Evolutionary conservation across 2,113 vertebrate species (phyloP).

Genomic region (Burhinus bistriatus): DNA sequence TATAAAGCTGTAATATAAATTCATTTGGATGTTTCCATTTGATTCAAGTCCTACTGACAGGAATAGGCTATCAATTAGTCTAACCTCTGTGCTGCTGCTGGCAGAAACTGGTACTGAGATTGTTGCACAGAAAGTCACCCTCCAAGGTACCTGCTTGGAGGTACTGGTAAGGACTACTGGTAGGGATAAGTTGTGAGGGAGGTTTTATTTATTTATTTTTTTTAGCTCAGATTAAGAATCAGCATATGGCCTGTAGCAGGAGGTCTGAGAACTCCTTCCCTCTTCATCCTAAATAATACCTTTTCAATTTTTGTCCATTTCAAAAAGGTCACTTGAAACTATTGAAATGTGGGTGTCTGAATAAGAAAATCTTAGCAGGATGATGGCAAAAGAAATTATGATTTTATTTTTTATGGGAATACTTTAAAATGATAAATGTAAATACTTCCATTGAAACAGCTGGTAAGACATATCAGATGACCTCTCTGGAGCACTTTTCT

Average conservation of each 20-base stretch:
- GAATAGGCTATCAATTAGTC: not conserved
- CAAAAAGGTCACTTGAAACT: not conserved
- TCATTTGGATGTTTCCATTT: not conserved
- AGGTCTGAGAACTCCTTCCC: not conserved
- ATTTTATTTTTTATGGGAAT: not conserved
- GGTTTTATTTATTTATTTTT: not conserved
- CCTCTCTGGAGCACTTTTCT: not conserved
- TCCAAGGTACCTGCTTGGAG: not conserved
- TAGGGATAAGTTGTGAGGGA: not conserved
- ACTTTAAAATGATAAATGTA: not conserved
- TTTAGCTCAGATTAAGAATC: not conserved
- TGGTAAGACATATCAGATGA: not conserved
- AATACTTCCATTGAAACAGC: not conserved
- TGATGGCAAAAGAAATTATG: not conserved
- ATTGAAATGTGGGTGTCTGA: not conserved
- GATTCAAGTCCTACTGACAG: not conserved
- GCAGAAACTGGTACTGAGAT: not conserved
- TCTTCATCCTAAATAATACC: not conserved
- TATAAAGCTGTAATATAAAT: not conserved
- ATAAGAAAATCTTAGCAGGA: not conserved
- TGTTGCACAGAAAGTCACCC: not conserved
- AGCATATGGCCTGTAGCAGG: not conserved
- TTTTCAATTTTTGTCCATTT: not conserved
- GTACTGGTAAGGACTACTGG: not conserved
- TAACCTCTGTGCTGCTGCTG: not conserved